Conservation (phyloP, 2,113 vertebrate genomes). For the Dromas ardeola region DNA sequence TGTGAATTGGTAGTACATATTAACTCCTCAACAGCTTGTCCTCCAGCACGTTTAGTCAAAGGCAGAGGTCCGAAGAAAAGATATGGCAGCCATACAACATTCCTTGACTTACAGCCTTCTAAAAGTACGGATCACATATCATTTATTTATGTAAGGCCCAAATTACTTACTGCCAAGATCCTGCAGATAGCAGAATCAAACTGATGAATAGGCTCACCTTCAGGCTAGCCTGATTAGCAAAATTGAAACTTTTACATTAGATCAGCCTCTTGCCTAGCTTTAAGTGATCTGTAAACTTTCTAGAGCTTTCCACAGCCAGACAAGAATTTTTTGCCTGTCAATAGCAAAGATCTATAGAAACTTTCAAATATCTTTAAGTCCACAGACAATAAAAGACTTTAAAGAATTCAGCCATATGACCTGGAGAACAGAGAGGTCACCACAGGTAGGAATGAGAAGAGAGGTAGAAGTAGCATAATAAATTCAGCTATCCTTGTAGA, state of each 20-base stretch:
- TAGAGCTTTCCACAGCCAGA: neutral
- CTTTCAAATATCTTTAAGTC: neutral
- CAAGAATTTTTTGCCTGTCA: neutral
- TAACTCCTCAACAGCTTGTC: neutral
- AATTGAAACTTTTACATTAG: neutral
- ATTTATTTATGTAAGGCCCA: neutral
- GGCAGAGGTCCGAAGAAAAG: neutral
- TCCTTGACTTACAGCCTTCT: neutral
- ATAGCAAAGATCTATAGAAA: neutral
- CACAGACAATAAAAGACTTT: neutral
- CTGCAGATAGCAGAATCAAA: neutral
- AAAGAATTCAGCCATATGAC: constrained; percentile 27
- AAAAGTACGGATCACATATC: neutral
- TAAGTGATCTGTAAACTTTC: neutral
- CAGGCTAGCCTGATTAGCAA: neutral
- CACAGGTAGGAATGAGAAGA: constrained; percentile 12
- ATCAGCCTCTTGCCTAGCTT: neutral
- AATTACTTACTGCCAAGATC: neutral
- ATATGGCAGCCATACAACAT: neutral
- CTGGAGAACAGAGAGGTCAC: constrained; percentile 6
- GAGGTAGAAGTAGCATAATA: constrained; percentile 24
- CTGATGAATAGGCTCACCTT: neutral
- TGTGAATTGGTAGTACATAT: neutral
- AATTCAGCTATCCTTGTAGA: constrained; percentile 34
- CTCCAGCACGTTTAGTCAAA: neutral